These are phyloP conservation scores for Balearica regulorum DNA, from an alignment of 2,797 vertebrate species.

Conservation along the genomic window DNA sequence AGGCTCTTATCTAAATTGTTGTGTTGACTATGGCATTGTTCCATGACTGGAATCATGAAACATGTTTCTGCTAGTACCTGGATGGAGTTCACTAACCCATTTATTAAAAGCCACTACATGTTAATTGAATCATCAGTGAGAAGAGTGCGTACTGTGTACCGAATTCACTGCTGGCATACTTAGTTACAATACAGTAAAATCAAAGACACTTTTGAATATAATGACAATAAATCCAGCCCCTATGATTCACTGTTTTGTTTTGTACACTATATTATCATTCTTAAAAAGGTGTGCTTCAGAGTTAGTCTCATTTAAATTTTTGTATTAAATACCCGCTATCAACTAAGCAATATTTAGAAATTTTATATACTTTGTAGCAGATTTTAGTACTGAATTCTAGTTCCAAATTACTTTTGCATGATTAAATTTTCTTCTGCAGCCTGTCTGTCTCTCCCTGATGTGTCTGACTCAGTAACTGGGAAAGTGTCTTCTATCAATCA, in stretches of 20 bases:
- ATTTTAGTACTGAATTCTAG: slow-evolving; percentile 26
- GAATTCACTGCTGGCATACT: not conserved
- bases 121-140: not conserved
- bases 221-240: not conserved
- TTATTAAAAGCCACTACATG: not conserved
- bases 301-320: not conserved
- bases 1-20: not conserved
- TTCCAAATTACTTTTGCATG: slow-evolving; percentile 1
- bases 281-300: not conserved
- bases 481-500: slow-evolving; percentile 75
- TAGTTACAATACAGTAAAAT: not conserved
- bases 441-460: slow-evolving; percentile 62
- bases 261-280: not conserved
- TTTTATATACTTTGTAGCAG: not conserved
- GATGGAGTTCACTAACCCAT: not conserved
- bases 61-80: not conserved
- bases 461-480: slow-evolving; percentile 53
- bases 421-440: slow-evolving; percentile 50
- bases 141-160: not conserved
- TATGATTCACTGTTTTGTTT: not conserved
- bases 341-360: not conserved
- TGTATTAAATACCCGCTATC: not conserved
- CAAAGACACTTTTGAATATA: not conserved
- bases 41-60: not conserved
- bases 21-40: not conserved